Evolutionary conservation across 2,113 vertebrate genomes (phyloP).

Genomic region (Anhinga rufa): DNA sequence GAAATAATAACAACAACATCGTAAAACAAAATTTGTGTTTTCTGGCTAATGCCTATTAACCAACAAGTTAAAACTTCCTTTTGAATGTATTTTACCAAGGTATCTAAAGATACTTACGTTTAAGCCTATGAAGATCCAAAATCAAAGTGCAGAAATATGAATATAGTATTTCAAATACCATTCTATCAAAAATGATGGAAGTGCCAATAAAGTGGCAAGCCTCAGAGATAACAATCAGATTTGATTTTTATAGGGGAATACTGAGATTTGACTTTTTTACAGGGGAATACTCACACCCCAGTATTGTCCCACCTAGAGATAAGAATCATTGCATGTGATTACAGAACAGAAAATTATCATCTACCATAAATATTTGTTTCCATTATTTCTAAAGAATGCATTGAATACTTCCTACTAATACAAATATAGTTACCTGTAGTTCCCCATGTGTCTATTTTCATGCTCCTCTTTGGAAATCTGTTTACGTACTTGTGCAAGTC

Average conservation of each 20-base stretch:
- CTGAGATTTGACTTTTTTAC: neutral
- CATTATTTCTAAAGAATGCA: neutral
- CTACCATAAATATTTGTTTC: neutral
- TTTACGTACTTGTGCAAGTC: constrained; percentile 92
- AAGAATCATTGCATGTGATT: neutral
- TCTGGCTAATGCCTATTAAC: neutral
- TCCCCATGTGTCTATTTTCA: constrained; percentile 95
- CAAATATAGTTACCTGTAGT: constrained; percentile 86
- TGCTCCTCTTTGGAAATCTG: constrained; percentile 94
- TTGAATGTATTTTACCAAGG: neutral
- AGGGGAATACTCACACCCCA: neutral
- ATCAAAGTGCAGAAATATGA: neutral
- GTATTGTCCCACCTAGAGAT: neutral
- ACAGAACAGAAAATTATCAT: neutral
- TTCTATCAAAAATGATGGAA: neutral
- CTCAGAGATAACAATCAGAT: neutral
- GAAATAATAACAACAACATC: neutral
- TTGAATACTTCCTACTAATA: neutral
- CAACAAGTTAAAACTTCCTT: neutral
- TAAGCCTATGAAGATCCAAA: neutral
- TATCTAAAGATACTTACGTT: neutral
- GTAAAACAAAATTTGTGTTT: neutral
- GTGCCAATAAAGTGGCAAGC: neutral
- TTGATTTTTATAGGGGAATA: neutral
- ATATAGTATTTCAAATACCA: neutral